phyloP scores from a whole-genome alignment of 2,113 vertebrate species.

The Proteles cristata region DNA sequence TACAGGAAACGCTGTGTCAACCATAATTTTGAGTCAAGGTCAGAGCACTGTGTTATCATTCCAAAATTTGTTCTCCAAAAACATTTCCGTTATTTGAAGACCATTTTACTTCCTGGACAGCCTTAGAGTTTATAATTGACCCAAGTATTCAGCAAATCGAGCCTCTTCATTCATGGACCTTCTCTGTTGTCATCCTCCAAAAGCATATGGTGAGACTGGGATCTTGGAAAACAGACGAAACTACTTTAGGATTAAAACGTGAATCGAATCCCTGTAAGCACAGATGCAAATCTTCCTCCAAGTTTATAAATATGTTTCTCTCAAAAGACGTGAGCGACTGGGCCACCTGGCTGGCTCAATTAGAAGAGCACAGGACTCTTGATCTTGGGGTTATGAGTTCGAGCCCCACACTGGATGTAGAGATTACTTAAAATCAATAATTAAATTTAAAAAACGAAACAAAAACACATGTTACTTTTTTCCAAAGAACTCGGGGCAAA shows the following conservation, averaged over 20 bases:
- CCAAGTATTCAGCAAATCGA: not conserved
- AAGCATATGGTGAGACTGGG: accelerated
- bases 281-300: not conserved
- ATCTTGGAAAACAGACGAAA: not conserved
- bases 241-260: not conserved
- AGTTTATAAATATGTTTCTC: not conserved
- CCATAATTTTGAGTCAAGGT: conserved; percentile 62
- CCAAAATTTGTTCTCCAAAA: conserved; percentile 42
- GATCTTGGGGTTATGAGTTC: too few species aligned
- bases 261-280: not conserved
- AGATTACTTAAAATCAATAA: too few species aligned
- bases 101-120: not conserved
- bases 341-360: too few species aligned
- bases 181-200: not conserved
- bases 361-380: too few species aligned
- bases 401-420: too few species aligned
- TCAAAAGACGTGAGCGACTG: not conserved
- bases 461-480: not conserved
- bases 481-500: not conserved
- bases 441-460: too few species aligned
- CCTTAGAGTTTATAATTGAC: not conserved
- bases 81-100: conserved; percentile 26
- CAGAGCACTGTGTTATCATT: conserved; percentile 51
- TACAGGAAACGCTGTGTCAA: conserved; percentile 53
- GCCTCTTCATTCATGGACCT: not conserved